A percentile compares a stretch with the other conserved stretches of the same genome.
Evolutionary conservation across 2,888 invertebrate species (phyloP).

Genomic region (Blastobasis lacticolella): DNA sequence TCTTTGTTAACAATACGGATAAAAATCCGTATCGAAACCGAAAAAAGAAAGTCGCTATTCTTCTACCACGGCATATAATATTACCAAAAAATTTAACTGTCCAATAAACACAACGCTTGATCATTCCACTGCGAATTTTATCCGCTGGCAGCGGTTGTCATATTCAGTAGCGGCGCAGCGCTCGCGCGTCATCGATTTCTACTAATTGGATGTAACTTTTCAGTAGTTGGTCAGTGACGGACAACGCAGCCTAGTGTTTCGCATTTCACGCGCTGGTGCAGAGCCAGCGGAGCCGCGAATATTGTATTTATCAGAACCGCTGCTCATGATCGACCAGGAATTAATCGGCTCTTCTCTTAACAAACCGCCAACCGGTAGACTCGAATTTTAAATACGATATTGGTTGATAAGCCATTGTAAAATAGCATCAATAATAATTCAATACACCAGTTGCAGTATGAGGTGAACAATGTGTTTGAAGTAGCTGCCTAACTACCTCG

Average conservation of each 20-base stretch:
- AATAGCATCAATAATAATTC: too few relatives aligned
- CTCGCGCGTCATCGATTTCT: slow-evolving; percentile 53
- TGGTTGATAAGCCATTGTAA: too few relatives aligned
- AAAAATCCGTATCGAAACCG: too few relatives aligned
- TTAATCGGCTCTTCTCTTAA: neutral
- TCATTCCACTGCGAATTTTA: too few relatives aligned
- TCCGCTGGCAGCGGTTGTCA: slow-evolving; percentile 40
- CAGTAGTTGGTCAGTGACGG: slow-evolving; percentile 16
- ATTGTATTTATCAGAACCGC: neutral
- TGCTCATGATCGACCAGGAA: neutral
- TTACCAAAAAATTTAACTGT: too few relatives aligned
- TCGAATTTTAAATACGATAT: neutral
- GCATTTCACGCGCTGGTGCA: neutral
- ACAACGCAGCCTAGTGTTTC: slow-evolving; percentile 6
- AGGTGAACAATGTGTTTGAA: too few relatives aligned
- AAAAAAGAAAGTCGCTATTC: too few relatives aligned
- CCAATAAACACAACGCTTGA: too few relatives aligned
- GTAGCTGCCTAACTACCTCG: too few relatives aligned
- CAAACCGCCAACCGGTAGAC: neutral
- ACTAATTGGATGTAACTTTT: slow-evolving; percentile 67
- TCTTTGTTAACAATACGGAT: too few relatives aligned
- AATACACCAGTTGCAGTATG: too few relatives aligned
- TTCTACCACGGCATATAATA: too few relatives aligned
- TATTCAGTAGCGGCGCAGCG: slow-evolving; percentile 41
- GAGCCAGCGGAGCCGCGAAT: neutral